These are phyloP conservation scores for Nipponia nippon DNA, from an alignment of 2,113 vertebrate species.

Conservation along the genomic window DNA sequence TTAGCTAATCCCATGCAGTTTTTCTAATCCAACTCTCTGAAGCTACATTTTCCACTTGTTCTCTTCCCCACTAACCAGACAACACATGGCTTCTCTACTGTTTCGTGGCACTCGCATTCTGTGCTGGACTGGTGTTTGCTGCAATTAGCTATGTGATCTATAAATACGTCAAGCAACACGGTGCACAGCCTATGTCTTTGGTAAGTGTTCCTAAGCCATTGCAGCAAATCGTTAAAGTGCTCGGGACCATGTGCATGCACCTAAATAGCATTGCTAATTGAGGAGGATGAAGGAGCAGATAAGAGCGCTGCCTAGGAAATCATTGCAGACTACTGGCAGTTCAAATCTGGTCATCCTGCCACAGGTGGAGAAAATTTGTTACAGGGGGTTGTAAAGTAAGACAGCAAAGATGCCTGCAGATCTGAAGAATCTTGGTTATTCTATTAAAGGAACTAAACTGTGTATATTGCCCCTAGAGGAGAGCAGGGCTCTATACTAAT, in stretches of 20 bases:
- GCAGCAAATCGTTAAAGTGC: not conserved
- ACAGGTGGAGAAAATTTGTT: not conserved
- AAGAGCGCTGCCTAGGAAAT: too few species aligned
- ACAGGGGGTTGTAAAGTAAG: not conserved
- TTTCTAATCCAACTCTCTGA: not conserved
- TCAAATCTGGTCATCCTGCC: not conserved
- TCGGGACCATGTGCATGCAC: not conserved
- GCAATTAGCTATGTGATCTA: slow-evolving; percentile 43
- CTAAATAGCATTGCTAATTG: not conserved
- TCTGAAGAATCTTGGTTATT: not conserved
- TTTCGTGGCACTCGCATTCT: slow-evolving; percentile 20
- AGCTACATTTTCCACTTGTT: not conserved
- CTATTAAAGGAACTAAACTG: not conserved
- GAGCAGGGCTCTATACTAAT: not conserved
- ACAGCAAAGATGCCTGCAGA: not conserved
- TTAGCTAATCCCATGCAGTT: not conserved
- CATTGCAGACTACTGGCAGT: not conserved
- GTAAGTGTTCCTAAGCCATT: slow-evolving; percentile 53
- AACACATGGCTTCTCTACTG: slow-evolving; percentile 65
- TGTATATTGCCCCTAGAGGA: not conserved
- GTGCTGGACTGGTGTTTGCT: slow-evolving; percentile 16
- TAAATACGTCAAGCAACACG: slow-evolving; percentile 65
- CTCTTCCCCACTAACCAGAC: slow-evolving; percentile 42
- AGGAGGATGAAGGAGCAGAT: not conserved
- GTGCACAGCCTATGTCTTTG: slow-evolving; percentile 65